Evolutionary conservation across 2,888 invertebrate genomes (phyloP).

Genomic region (Polietes domitor): DNA sequence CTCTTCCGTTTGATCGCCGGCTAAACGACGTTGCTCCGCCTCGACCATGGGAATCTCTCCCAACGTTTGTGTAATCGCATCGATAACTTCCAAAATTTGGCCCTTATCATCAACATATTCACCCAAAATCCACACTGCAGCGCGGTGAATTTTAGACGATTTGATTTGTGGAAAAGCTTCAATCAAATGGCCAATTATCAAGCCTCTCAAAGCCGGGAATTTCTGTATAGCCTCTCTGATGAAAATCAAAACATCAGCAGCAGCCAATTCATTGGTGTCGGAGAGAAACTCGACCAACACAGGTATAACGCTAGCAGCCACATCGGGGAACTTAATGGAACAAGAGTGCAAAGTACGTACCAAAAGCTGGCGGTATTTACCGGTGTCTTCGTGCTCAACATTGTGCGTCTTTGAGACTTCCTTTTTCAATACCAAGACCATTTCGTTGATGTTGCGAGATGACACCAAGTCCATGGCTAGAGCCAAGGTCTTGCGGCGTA

Average conservation of each 20-base stretch:
- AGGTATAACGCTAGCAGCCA: slow-evolving; percentile 95
- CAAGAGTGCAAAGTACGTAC: slow-evolving; percentile 97
- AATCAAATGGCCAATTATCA: slow-evolving; percentile 88
- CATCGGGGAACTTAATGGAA: slow-evolving; percentile 97
- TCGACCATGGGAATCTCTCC: slow-evolving; percentile 87
- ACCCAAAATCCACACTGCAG: slow-evolving; percentile 98
- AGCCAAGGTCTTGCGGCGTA: slow-evolving; percentile 91
- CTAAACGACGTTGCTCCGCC: slow-evolving; percentile 86
- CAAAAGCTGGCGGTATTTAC: slow-evolving; percentile 96
- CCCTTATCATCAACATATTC: slow-evolving; percentile 93
- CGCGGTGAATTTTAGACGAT: slow-evolving; percentile 94
- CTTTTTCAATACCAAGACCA: slow-evolving; percentile 95
- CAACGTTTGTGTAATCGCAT: slow-evolving; percentile 87
- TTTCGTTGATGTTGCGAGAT: slow-evolving; percentile 96
- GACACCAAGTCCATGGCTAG: slow-evolving; percentile 95
- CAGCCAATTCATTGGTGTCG: slow-evolving; percentile 93
- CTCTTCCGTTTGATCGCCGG: slow-evolving; percentile 86
- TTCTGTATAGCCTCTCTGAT: slow-evolving; percentile 97
- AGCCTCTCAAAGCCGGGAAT: slow-evolving; percentile 89
- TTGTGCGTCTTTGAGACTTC: slow-evolving; percentile 95
- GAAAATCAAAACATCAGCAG: slow-evolving; percentile 96
- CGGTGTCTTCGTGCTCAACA: slow-evolving; percentile 96
- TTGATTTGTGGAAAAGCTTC: slow-evolving; percentile 93
- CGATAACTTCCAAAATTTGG: slow-evolving; percentile 91
- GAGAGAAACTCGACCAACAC: slow-evolving; percentile 96